A percentile compares a stretch with the other conserved stretches of the same genome.
These are phyloP conservation scores for Stratiomys singularior DNA, from an alignment of 2,888 invertebrate species.

Conservation along the genomic window DNA sequence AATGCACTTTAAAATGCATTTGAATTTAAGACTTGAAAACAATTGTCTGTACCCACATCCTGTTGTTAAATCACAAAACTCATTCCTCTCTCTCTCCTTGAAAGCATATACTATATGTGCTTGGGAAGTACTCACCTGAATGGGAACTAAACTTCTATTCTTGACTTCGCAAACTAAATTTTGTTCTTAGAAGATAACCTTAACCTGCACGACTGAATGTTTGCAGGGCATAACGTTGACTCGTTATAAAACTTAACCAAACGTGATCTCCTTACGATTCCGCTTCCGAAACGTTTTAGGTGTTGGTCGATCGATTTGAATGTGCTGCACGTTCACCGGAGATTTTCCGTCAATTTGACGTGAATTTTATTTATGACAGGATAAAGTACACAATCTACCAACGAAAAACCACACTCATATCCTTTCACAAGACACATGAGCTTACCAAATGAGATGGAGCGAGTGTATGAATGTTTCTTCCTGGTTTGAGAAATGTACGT, in stretches of 20 bases:
- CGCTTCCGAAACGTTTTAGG: background rate
- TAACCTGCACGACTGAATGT: slow-evolving; percentile 24
- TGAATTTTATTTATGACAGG: slow-evolving; percentile 38
- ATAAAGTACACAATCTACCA: slow-evolving; percentile 25
- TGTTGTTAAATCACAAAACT: too few relatives aligned
- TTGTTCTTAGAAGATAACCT: background rate
- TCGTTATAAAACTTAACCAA: slow-evolving; percentile 17
- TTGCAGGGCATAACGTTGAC: slow-evolving; percentile 15
- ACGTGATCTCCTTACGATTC: slow-evolving; percentile 32
- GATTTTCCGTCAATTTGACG: slow-evolving; percentile 52
- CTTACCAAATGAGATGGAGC: background rate
- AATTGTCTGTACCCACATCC: too few relatives aligned
- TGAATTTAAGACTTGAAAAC: too few relatives aligned
- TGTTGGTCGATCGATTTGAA: slow-evolving; percentile 22
- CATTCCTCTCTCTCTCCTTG: too few relatives aligned
- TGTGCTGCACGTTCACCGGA: slow-evolving; percentile 45
- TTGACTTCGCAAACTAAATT: too few relatives aligned
- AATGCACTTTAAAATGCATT: too few relatives aligned
- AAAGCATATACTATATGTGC: too few relatives aligned
- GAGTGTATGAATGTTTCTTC: background rate
- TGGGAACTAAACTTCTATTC: too few relatives aligned
- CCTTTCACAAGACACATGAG: background rate
- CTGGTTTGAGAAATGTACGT: background rate
- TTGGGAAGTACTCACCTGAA: too few relatives aligned
- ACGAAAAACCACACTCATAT: background rate